Evolutionary conservation across 2,113 vertebrate species (phyloP), one percentile per base, ranked within the genome.

Genomic region (Passer montanus): DNA sequence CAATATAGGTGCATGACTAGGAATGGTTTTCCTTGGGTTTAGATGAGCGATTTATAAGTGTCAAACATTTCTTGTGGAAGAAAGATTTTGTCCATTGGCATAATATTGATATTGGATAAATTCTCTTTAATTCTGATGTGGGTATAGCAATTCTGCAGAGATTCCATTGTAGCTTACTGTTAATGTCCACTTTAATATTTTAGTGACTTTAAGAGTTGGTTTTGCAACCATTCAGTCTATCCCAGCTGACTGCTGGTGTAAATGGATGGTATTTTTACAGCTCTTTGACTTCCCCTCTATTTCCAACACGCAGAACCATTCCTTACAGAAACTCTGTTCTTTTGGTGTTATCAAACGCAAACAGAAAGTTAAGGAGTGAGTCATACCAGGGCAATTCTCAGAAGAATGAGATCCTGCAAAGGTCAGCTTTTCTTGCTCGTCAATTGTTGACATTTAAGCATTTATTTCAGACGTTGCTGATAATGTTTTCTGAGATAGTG

Each of bases 361-460:
- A 70, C 97, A 97, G 97, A 93, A 97, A 98, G 97, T 98, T 97
- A 92, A 94, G 95, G 91, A 97, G 89, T 84, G 96, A 97, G 95
- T 97, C 95, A 90, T 93, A 91, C 69, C 85, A 92, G 97, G 97
- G 95, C 47, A 72, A 89, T 82, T 93, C 93, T 97, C 94, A 90
- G 93, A 98, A 98, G 97, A 97, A 97, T 94, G 97, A 98, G 98
- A 98, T 97, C 97, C 97, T 98, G 98, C 98, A 99, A 99, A 99
- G 99, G 99, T 99, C 98, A 98, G 96, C 98, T 97, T 98, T 98
- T 98, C 98, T 98, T 98, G 98, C 96, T 99, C 97, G 97, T 99
- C 99, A 98, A 98, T 98, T 98, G 98, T 98, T 99, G 99, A 99
- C 99, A 99, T 99, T 99, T 99, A 99, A 99, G 98, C 98, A 97